These are phyloP conservation scores for Gallirallus australis DNA, from an alignment of 2,797 vertebrate species.

Conservation along the genomic window DNA sequence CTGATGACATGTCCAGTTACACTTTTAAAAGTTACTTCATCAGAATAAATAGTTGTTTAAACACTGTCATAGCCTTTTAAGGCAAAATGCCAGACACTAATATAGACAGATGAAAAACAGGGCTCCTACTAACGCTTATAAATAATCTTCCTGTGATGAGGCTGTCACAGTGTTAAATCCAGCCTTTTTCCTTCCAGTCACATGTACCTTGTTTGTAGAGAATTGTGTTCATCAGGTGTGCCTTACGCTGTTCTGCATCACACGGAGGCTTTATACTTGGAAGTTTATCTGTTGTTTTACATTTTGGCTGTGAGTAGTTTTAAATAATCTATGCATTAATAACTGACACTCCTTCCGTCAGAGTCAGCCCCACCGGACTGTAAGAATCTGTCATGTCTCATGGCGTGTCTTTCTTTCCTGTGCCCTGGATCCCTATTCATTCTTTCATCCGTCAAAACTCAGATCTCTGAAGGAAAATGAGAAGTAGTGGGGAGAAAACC, in stretches of 20 bases:
- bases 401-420: background rate
- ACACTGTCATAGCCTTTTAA: background rate
- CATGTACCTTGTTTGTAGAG: background rate
- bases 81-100: background rate
- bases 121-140: background rate
- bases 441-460: background rate
- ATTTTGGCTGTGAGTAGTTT: background rate
- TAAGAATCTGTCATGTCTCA: background rate
- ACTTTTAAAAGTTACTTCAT: background rate
- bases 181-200: background rate
- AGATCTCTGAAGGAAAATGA: background rate
- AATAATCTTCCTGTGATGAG: background rate
- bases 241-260: background rate
- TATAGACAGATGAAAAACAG: background rate
- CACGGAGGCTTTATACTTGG: background rate
- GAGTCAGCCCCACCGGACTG: rapidly evolving
- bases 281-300: background rate
- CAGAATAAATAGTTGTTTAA: background rate
- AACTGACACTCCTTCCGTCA: background rate
- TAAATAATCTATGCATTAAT: background rate
- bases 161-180: background rate
- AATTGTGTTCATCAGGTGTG: background rate
- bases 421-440: background rate
- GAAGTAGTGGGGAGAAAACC: background rate
- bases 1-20: background rate